Evolutionary conservation across 2,113 vertebrate species (phyloP), one percentile per base, ranked within the genome.

Genomic region (Spizaetus ornatus): DNA sequence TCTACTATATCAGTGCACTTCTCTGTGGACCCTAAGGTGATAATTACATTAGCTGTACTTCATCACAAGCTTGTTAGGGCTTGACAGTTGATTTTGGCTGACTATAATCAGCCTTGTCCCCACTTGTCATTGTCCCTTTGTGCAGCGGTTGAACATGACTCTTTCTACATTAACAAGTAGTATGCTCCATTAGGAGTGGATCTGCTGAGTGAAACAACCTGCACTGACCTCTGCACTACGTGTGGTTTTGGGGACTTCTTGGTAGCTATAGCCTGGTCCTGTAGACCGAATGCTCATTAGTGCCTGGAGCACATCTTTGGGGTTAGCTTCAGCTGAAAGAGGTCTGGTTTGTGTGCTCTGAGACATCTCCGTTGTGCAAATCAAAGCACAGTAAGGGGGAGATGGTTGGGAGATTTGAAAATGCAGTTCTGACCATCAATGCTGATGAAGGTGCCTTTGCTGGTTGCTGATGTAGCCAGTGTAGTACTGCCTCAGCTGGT

Each of bases 41-140:
- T 96, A 95, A 94, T 94, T 97, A 88, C 90, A 93, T 95, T 95
- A 97, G 82, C 79, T 94, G 89, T 91, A 90, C 93, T 97, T 96
- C 87, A 95, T 96, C 95, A 94, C 89, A 66, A 82, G 74, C 94
- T 95, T 96, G 94, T 97, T 95, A 97, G 95, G 93, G 53, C 96
- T 93, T 95, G 91, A 90, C 91, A 96, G 87, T 90, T 96, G 95
- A 90, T 94, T 97, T 96, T 95, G 91, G 87, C 93, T 96, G 95
- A 88, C 93, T 95, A 59, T 95, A 97, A 94, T 95, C 91, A 96
- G 65, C 84, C 74, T 95, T 87, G 88, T 96, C 83, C 93, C 86
- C 81, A 94, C 96, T 95, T 94, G 95, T 97, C 96, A 96, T 80
- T 97, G 96, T 96, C 94, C 91, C 63, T 90, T 88, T 81, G 78